Evolutionary conservation across 2,888 invertebrate genomes (phyloP).

Genomic region (Acanthosepion lycidas): DNA sequence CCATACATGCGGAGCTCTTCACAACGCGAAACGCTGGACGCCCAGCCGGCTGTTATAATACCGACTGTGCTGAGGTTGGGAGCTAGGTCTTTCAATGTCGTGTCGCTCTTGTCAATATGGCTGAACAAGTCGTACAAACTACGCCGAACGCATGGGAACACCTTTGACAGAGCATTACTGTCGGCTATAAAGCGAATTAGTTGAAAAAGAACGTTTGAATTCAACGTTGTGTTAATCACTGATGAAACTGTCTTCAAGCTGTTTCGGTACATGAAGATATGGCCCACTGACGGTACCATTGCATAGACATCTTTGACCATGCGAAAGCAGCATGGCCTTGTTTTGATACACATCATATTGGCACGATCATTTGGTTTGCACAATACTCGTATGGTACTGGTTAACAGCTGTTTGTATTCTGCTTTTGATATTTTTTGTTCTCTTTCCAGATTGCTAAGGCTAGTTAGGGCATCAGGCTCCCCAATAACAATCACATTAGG

Average conservation of each 20-base stretch:
- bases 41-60: conserved; percentile 66
- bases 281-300: conserved; percentile 62
- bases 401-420: conserved; percentile 65
- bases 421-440: conserved; percentile 59
- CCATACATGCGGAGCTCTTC: conserved; percentile 62
- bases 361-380: conserved; percentile 68
- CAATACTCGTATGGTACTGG: conserved; percentile 64
- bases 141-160: conserved; percentile 62
- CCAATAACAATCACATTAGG: conserved; percentile 64
- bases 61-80: conserved; percentile 60
- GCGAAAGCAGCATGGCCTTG: conserved; percentile 63
- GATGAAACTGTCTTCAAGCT: conserved; percentile 66
- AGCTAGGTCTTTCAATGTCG: conserved; percentile 53
- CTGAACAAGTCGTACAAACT: conserved; percentile 60
- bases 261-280: conserved; percentile 67
- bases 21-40: conserved; percentile 61
- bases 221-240: conserved; percentile 59
- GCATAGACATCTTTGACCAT: conserved; percentile 63
- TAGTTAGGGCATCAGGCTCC: conserved; percentile 68
- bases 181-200: conserved; percentile 63
- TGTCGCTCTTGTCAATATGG: conserved; percentile 60
- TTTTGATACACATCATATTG: conserved; percentile 63
- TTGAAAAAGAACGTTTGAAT: conserved; percentile 61
- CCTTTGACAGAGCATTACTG: conserved; percentile 61
- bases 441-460: conserved; percentile 61